A percentile compares a stretch with the other conserved stretches of the same genome.
These are phyloP conservation scores for Chroicocephalus ridibundus DNA, from an alignment of 2,113 vertebrate genomes.

Conservation along the genomic window DNA sequence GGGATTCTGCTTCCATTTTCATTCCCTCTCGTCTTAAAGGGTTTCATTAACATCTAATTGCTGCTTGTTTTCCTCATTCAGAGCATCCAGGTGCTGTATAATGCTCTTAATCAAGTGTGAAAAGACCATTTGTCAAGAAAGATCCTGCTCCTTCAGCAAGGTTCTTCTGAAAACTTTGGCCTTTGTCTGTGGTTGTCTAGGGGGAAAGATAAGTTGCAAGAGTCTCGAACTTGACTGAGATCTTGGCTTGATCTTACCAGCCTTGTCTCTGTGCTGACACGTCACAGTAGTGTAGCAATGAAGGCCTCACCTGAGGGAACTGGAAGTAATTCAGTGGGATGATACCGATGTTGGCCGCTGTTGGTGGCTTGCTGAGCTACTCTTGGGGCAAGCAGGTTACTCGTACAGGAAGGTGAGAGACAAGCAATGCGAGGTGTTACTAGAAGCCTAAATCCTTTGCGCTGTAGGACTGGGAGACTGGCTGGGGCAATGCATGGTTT, in stretches of 20 bases:
- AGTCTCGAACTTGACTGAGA: not conserved
- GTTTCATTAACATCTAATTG: slow-evolving; percentile 15
- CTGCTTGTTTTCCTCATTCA: slow-evolving; percentile 34
- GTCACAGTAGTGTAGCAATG: not conserved
- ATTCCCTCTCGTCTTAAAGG: not conserved
- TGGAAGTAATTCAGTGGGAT: not conserved
- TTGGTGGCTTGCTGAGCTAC: not conserved
- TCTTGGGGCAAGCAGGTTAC: not conserved
- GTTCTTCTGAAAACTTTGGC: not conserved
- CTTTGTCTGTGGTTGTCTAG: not conserved
- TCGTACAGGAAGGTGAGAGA: not conserved
- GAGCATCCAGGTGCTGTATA: slow-evolving; percentile 10
- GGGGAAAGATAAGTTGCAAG: not conserved
- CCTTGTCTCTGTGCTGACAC: not conserved
- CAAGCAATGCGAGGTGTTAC: not conserved
- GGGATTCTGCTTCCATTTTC: not conserved
- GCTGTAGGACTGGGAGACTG: not conserved
- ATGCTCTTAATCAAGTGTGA: not conserved
- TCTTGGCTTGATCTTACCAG: not conserved
- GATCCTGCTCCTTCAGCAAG: not conserved
- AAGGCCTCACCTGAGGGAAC: not conserved
- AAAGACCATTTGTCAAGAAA: slow-evolving; percentile 2
- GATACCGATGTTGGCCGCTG: not conserved
- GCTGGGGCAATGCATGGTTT: not conserved
- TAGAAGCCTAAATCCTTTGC: not conserved